Conservation (phyloP, 2,797 vertebrate species). For the Etheostoma perlongum region DNA sequence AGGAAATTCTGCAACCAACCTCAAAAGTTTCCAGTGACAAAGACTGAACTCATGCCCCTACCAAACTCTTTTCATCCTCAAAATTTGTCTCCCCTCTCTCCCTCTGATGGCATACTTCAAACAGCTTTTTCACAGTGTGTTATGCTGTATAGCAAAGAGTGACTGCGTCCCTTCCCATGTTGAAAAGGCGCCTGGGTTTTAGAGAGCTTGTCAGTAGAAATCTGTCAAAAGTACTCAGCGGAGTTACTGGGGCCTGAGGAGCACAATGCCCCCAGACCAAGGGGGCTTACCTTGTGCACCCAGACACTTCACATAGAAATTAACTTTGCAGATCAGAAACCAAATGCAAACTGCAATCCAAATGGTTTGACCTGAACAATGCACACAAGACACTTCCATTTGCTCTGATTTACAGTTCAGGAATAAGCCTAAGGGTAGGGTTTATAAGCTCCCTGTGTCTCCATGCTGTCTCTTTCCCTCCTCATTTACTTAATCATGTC, state of each 20-base stretch:
- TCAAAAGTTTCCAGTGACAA: constrained; percentile 44
- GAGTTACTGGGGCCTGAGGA: constrained; percentile 58
- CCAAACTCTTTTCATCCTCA: constrained; percentile 53
- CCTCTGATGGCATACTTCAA: constrained; percentile 53
- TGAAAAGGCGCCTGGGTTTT: constrained; percentile 63
- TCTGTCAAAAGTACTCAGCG: constrained; percentile 70
- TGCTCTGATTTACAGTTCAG: constrained; percentile 59
- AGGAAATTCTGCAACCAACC: constrained; percentile 33
- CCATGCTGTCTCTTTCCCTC: constrained; percentile 40
- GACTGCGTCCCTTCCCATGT: constrained; percentile 46
- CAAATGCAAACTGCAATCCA: constrained; percentile 35
- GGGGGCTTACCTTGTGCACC: constrained; percentile 54
- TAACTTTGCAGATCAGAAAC: constrained; percentile 54
- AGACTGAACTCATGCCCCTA: constrained; percentile 64
- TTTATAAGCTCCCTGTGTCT: constrained; percentile 49
- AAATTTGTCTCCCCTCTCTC: constrained; percentile 48
- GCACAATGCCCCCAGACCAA: constrained; percentile 55
- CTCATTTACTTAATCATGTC: constrained; percentile 68
- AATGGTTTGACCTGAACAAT: constrained; percentile 62
- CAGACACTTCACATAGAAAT: constrained; percentile 51
- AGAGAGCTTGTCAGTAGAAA: constrained; percentile 72
- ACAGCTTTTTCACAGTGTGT: constrained; percentile 55
- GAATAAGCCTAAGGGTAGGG: constrained; percentile 58
- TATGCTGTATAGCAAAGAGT: constrained; percentile 49
- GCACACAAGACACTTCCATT: constrained; percentile 66